Evolutionary conservation across 2,888 invertebrate species (phyloP).

Genomic region (Meiosimyza platycephala): DNA sequence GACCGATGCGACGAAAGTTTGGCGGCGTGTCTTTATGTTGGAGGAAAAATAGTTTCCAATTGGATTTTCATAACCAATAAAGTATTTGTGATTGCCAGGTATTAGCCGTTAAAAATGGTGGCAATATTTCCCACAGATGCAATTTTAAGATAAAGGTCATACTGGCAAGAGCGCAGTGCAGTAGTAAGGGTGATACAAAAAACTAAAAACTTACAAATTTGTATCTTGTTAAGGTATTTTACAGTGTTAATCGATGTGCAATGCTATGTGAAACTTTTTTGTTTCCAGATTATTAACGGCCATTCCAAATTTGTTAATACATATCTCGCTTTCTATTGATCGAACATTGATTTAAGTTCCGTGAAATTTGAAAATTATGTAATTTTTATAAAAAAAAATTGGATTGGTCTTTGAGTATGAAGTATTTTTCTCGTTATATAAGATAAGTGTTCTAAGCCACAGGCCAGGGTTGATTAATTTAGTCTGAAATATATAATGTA

Average conservation of each 20-base stretch:
- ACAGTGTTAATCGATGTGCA: background rate
- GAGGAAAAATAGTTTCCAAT: constrained; percentile 66
- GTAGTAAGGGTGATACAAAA: background rate
- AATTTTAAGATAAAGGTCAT: constrained; percentile 7
- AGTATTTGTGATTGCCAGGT: constrained; percentile 57
- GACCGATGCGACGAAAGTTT: constrained; percentile 29
- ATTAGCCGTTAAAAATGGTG: constrained; percentile 52
- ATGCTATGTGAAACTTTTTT: no score
- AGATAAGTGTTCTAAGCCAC: no score
- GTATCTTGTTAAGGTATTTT: background rate
- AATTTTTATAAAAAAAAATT: no score
- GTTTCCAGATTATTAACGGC: no score
- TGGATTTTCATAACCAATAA: constrained; percentile 65
- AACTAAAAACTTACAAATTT: background rate
- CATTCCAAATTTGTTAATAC: no score
- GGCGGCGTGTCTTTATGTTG: constrained; percentile 60
- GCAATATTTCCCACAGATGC: constrained; percentile 43
- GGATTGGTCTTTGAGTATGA: no score
- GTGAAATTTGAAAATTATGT: no score
- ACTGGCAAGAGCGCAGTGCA: background rate
- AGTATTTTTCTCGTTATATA: no score
- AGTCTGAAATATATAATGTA: no score
- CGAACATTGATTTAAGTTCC: no score
- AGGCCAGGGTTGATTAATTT: no score
- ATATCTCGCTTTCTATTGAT: no score